phyloP scores from a whole-genome alignment of 2,888 invertebrate genomes.

The Cephus spinipes region DNA sequence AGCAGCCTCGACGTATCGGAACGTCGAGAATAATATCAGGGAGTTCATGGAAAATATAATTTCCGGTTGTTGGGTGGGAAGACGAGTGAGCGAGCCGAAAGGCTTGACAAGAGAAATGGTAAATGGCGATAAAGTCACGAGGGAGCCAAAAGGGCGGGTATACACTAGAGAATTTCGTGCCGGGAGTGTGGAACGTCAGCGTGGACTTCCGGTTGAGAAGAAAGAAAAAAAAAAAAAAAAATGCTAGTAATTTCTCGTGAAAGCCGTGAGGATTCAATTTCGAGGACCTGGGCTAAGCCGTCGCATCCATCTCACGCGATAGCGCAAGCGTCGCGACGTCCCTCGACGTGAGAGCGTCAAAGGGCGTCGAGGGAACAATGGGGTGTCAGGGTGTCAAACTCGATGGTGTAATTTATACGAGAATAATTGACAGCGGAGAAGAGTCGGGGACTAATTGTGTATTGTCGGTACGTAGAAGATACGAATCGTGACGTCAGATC shows the following conservation, averaged over 20 bases:
- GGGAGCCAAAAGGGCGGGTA: no score
- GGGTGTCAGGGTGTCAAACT: slow-evolving; percentile 46
- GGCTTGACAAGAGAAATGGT: no score
- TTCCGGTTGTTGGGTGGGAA: no score
- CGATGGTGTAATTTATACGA: slow-evolving; percentile 43
- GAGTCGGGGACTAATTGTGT: background rate
- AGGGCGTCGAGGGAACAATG: slow-evolving; percentile 35
- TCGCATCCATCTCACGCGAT: slow-evolving; percentile 11
- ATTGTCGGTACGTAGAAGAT: no score
- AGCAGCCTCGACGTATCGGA: no score
- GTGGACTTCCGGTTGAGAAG: slow-evolving; percentile 13
- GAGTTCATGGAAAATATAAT: no score
- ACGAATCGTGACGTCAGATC: no score
- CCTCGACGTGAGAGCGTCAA: background rate
- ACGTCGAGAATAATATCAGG: no score
- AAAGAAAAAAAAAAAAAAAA: slow-evolving; percentile 2
- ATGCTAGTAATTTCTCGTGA: slow-evolving; percentile 25
- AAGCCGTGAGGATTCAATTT: slow-evolving; percentile 30
- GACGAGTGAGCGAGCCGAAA: no score
- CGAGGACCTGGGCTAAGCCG: slow-evolving; percentile 23
- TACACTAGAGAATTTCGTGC: no score
- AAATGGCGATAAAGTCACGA: no score
- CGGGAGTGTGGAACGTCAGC: no score
- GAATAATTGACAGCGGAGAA: slow-evolving; percentile 36
- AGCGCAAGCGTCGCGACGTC: background rate